Conservation (phyloP, 2,888 invertebrate genomes). For the Pammene aurita region DNA sequence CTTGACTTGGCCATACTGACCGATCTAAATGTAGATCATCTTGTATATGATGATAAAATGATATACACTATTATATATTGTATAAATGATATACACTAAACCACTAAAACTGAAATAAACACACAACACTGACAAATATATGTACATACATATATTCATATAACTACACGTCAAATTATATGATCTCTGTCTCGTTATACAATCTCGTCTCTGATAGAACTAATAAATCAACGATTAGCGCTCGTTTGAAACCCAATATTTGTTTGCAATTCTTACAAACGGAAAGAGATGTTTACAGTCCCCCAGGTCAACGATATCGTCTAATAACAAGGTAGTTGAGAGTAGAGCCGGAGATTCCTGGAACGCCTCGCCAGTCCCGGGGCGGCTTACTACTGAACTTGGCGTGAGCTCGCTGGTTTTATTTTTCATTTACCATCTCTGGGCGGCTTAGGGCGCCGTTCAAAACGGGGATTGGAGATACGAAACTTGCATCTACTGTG, state of each 20-base stretch:
- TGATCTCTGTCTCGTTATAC: too few relatives aligned
- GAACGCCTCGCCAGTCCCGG: slow-evolving; percentile 39
- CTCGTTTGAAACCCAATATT: slow-evolving; percentile 9
- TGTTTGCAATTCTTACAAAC: slow-evolving; percentile 22
- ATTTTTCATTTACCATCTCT: slow-evolving; percentile 64
- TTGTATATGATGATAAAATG: too few relatives aligned
- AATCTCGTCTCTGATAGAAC: background rate
- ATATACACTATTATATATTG: too few relatives aligned
- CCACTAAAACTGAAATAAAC: too few relatives aligned
- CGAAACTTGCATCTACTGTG: slow-evolving; percentile 53
- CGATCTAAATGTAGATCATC: too few relatives aligned
- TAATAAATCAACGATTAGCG: background rate
- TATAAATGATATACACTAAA: too few relatives aligned
- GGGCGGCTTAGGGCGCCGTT: slow-evolving; percentile 54
- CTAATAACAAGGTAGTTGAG: slow-evolving; percentile 54
- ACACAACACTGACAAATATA: too few relatives aligned
- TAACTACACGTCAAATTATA: too few relatives aligned
- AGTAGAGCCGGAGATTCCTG: slow-evolving; percentile 46
- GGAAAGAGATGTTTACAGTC: slow-evolving; percentile 15
- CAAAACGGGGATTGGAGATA: slow-evolving; percentile 55
- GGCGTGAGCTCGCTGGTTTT: slow-evolving; percentile 52
- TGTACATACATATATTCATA: too few relatives aligned
- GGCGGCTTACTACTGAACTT: slow-evolving; percentile 48
- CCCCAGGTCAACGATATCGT: slow-evolving; percentile 54
- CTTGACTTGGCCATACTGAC: too few relatives aligned